These are phyloP conservation scores for Callosobruchus maculatus DNA, from an alignment of 2,888 invertebrate species.

Conservation along the genomic window DNA sequence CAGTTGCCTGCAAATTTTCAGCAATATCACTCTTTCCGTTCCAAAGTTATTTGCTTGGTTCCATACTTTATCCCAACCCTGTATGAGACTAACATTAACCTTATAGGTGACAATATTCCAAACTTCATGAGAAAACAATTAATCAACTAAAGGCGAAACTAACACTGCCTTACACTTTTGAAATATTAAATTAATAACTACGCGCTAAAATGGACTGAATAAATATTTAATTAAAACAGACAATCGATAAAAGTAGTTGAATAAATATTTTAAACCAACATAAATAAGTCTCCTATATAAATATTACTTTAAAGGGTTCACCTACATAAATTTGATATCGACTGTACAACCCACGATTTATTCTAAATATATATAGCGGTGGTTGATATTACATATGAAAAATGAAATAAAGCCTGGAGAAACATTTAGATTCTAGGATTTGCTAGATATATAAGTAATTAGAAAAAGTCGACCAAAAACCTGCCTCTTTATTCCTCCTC, in stretches of 20 bases:
- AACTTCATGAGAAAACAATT: too few species aligned
- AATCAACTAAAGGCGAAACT: neutral
- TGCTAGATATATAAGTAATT: too few species aligned
- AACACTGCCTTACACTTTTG: neutral
- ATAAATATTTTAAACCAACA: neutral
- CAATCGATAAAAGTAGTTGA: neutral
- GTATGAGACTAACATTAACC: neutral
- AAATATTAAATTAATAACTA: neutral
- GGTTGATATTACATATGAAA: neutral
- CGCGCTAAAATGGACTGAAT: neutral
- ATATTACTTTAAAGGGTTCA: neutral
- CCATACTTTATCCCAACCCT: too few species aligned
- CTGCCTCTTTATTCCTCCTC: too few species aligned
- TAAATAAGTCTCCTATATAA: neutral
- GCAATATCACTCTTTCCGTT: too few species aligned
- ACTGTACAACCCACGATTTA: neutral
- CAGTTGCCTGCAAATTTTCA: too few species aligned
- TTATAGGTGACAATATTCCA: too few species aligned
- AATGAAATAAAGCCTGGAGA: too few species aligned
- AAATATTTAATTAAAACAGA: neutral
- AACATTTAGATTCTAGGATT: too few species aligned
- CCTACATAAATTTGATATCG: too few species aligned
- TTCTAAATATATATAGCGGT: neutral
- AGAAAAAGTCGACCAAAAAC: too few species aligned
- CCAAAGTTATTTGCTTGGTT: too few species aligned